Percentiles rank a stretch among this genome's conserved stretches.
Conservation (phyloP, 2,888 invertebrate species). For the Hypomecis atomaria region DNA sequence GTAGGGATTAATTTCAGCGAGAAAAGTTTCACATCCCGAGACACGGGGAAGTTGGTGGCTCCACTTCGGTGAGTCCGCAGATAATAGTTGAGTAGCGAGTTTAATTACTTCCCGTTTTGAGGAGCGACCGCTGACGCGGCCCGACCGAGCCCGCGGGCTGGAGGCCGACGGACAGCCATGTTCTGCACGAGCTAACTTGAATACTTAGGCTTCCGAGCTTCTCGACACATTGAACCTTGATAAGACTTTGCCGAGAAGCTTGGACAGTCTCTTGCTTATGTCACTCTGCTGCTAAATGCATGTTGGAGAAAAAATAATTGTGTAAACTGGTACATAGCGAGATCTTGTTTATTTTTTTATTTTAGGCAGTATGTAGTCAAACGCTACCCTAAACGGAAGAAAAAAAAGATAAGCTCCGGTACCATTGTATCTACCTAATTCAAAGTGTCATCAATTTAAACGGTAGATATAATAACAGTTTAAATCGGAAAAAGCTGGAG, state of each 20-base stretch:
- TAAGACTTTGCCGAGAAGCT: background rate
- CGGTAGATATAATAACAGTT: too few relatives aligned
- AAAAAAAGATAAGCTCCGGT: too few relatives aligned
- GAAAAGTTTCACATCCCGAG: slow-evolving; percentile 70
- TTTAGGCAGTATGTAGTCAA: too few relatives aligned
- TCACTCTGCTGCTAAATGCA: too few relatives aligned
- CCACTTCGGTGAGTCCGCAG: slow-evolving; percentile 56
- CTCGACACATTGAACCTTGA: background rate
- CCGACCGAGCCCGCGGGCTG: slow-evolving; percentile 36
- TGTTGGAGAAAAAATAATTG: too few relatives aligned
- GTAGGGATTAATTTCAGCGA: slow-evolving; percentile 69
- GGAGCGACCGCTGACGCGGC: slow-evolving; percentile 49
- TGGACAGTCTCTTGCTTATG: too few relatives aligned
- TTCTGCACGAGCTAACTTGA: slow-evolving; percentile 19
- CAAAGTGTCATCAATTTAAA: too few relatives aligned
- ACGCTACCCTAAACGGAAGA: too few relatives aligned
- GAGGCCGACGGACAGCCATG: slow-evolving; percentile 10
- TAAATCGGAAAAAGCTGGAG: too few relatives aligned
- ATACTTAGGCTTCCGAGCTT: slow-evolving; percentile 1
- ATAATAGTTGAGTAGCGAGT: slow-evolving; percentile 79
- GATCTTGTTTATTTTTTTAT: too few relatives aligned
- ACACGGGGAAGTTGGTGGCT: slow-evolving; percentile 70
- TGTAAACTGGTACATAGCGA: too few relatives aligned
- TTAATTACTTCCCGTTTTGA: slow-evolving; percentile 78
- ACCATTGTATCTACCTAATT: too few relatives aligned